Evolutionary conservation across 2,797 vertebrate genomes (phyloP).

Genomic region (Capromys pilorides): DNA sequence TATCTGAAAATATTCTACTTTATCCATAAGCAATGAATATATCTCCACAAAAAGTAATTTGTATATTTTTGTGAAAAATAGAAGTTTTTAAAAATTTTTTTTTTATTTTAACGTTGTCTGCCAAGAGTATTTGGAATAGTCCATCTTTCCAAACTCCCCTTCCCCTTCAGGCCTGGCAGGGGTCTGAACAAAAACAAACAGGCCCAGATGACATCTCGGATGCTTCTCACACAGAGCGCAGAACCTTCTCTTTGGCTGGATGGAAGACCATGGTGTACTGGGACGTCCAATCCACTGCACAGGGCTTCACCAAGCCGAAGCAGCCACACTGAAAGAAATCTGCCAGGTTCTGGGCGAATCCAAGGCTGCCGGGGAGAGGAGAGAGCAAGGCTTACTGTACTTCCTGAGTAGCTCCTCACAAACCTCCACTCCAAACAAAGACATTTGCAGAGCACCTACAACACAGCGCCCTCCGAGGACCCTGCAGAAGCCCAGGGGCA

Average conservation of each 20-base stretch:
- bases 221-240: constrained; percentile 87
- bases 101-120: constrained; percentile 36
- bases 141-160: constrained; percentile 56
- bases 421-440: not conserved
- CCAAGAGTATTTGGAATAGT: constrained; percentile 63
- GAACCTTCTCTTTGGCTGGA: constrained; percentile 85
- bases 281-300: constrained; percentile 93
- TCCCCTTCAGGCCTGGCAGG: no score
- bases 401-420: not conserved
- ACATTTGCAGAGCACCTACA: not conserved
- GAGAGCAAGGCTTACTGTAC: constrained; percentile 7
- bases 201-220: not conserved
- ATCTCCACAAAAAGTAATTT: constrained; percentile 58
- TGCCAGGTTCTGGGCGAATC: constrained; percentile 92
- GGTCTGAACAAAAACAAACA: constrained; percentile 26
- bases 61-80: constrained; percentile 70
- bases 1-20: constrained; percentile 73
- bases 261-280: constrained; percentile 88
- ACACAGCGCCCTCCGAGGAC: not conserved
- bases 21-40: constrained; percentile 65
- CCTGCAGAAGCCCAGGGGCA: not conserved
- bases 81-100: not conserved
- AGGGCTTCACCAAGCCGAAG: constrained; percentile 92
- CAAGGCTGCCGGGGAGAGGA: constrained; percentile 87
- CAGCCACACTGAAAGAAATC: constrained; percentile 96